Conservation (phyloP, 2,113 vertebrate species). For the Alethe castanea region DNA sequence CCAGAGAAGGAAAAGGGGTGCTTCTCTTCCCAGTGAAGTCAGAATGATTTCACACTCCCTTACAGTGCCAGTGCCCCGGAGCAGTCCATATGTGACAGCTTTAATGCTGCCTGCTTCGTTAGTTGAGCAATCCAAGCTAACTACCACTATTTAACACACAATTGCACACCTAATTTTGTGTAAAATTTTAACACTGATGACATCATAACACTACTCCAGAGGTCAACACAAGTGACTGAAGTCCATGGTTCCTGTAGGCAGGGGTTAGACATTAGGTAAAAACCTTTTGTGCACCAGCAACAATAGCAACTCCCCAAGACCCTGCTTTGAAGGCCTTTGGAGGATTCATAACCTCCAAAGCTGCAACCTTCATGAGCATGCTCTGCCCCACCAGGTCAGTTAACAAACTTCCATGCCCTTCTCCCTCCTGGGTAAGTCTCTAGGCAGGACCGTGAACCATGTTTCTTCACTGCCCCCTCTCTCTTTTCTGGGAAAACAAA, state of each 20-base stretch:
- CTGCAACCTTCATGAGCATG: rapidly evolving
- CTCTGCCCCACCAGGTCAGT: neutral
- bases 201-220: slow-evolving; percentile 53
- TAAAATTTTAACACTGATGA: slow-evolving; percentile 74
- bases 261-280: neutral
- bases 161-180: slow-evolving; percentile 77
- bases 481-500: neutral
- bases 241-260: neutral
- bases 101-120: slow-evolving; percentile 68
- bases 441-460: neutral
- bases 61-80: slow-evolving; percentile 15
- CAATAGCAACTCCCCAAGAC: neutral
- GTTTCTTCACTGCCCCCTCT: neutral
- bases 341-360: neutral
- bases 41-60: neutral
- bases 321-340: neutral
- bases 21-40: neutral
- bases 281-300: neutral
- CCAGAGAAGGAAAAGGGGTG: neutral
- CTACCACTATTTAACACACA: slow-evolving; percentile 72
- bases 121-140: slow-evolving; percentile 52
- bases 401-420: neutral
- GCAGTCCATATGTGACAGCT: slow-evolving; percentile 52
- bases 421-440: neutral
- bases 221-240: neutral